These are phyloP conservation scores for Yponomeuta sedellus DNA, from an alignment of 2,888 invertebrate genomes.

Conservation along the genomic window DNA sequence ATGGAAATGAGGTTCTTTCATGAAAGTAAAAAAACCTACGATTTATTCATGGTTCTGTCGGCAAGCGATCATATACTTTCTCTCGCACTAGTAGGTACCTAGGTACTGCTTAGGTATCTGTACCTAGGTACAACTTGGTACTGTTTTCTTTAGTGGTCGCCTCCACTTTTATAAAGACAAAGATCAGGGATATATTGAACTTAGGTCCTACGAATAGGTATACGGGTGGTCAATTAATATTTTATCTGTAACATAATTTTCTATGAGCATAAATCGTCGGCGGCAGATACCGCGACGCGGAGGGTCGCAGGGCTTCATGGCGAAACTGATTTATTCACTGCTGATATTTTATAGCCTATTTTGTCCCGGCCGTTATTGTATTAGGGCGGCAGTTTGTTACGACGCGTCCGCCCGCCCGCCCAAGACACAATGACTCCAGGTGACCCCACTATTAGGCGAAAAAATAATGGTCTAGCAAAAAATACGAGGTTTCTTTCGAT, in stretches of 20 bases:
- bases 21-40: no score
- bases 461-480: conserved; percentile 7
- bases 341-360: conserved; percentile 81
- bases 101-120: no score
- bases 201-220: not conserved
- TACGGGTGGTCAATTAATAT: conserved; percentile 55
- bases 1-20: not conserved
- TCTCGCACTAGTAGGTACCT: no score
- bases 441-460: conserved; percentile 10
- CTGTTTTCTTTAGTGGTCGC: no score
- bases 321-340: conserved; percentile 79
- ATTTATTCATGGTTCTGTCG: no score
- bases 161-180: not conserved
- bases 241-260: conserved; percentile 63
- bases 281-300: conserved; percentile 44
- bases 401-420: conserved; percentile 39
- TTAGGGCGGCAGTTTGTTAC: conserved; percentile 77
- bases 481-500: not conserved
- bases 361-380: conserved; percentile 81
- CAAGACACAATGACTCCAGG: conserved; percentile 3
- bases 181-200: not conserved
- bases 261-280: conserved; percentile 61
- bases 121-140: no score
- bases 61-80: no score
- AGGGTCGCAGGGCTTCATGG: conserved; percentile 57